Base-by-base conservation (phyloP, 30 jellyfish, hydroid and myxozoan species). In the Haliclystus octoradiatus region DNA sequence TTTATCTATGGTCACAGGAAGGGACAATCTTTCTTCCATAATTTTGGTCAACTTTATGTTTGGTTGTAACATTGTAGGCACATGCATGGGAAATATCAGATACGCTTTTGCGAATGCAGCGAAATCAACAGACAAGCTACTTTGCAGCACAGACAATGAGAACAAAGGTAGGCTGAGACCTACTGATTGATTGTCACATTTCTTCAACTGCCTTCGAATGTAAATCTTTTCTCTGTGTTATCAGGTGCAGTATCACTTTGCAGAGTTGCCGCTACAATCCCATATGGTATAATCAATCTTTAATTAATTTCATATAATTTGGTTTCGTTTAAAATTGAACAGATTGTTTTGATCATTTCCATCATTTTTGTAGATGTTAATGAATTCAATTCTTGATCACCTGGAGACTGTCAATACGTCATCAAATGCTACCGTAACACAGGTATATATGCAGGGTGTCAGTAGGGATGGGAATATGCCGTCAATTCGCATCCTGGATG, bases 111-210 rank as follows among this genome's bases (percentile, higher is more conserved):
- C 84, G 79, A 57, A 47, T 75, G 52, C 76, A 88, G 50, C 52
- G 85, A 3, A 93, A 80, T 52, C 60, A 76, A 29, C 95, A 88
- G 66, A 65, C 97, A 49, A 80, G 81, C 50, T 88, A 88, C 60
- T 81, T 88, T 76, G 97, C 97, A 23, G 95, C 97, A 24, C 97
- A 88, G 69, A 76, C 97, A 34, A 88, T 88, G 97, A 75, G 92
- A 72, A 68, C 94, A 2, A 88, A 88, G 95, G 97, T 87, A 40
- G 19, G 57, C 57, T 19, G 19, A 40, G 57, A 40, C 57, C 57
- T 19, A 40, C 19, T 40, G 57, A n/a, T n/a, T n/a, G n/a, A n/a
- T n/a, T n/a, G n/a, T n/a, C n/a, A n/a, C n/a, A n/a, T n/a, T n/a
- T n/a, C n/a, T n/a, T n/a, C n/a, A n/a, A n/a, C n/a, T n/a, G n/a